Conservation (phyloP, 2,113 vertebrate genomes). For the Dermatemys mawii region DNA sequence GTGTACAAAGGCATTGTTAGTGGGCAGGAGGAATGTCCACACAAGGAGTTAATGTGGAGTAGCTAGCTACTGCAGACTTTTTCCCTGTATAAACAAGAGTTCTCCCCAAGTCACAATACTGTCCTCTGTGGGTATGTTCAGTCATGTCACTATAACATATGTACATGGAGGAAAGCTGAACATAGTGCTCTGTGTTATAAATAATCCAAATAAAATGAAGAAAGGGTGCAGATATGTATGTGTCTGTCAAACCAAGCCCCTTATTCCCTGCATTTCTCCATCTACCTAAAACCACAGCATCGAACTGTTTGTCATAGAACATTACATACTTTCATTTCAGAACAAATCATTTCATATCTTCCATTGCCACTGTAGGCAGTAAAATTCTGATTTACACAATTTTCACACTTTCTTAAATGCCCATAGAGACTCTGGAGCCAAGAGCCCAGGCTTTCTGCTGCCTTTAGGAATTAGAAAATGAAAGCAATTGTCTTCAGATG, state of each 20-base stretch:
- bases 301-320: neutral
- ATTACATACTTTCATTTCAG: neutral
- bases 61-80: neutral
- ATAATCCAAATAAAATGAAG: neutral
- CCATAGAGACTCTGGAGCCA: neutral
- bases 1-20: neutral
- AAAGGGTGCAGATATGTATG: neutral
- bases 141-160: neutral
- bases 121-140: neutral
- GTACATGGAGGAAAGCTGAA: neutral
- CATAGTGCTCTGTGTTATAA: neutral
- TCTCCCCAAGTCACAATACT: neutral
- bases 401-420: neutral
- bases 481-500: neutral
- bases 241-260: neutral
- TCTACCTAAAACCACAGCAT: neutral
- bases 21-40: neutral
- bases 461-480: neutral
- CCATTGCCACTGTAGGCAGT: neutral
- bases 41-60: neutral
- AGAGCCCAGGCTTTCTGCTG: neutral
- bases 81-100: neutral
- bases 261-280: neutral
- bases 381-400: neutral
- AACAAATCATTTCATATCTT: neutral